Percentiles rank a stretch among this genome's conserved stretches.
These are phyloP conservation scores for Dione juno DNA, from an alignment of 2,888 invertebrate genomes.

Conservation along the genomic window DNA sequence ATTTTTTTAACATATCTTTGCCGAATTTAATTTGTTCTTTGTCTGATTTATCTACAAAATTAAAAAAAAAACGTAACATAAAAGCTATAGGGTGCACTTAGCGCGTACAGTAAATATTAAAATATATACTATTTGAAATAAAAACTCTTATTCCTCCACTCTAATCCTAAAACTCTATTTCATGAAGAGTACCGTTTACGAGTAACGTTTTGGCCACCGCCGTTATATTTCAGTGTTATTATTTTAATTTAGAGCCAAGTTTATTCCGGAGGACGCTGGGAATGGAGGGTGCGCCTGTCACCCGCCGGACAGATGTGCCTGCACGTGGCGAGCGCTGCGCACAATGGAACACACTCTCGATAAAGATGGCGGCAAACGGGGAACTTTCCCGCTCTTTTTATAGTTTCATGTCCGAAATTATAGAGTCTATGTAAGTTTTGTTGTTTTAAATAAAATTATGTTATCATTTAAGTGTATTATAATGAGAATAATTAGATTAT, in stretches of 20 bases:
- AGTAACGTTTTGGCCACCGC: slow-evolving; percentile 9
- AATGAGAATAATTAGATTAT: too few relatives aligned
- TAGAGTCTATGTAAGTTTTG: slow-evolving; percentile 28
- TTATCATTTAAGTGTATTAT: background rate
- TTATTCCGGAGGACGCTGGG: slow-evolving; percentile 46
- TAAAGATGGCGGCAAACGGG: slow-evolving; percentile 70
- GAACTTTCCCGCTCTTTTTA: slow-evolving; percentile 77
- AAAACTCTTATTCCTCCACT: background rate
- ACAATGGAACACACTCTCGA: slow-evolving; percentile 73
- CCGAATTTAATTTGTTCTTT: background rate
- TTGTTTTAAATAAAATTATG: background rate
- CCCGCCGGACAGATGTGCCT: slow-evolving; percentile 54
- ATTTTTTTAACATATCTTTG: background rate
- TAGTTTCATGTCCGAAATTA: slow-evolving; percentile 35
- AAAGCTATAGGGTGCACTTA: too few relatives aligned
- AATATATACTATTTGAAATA: background rate
- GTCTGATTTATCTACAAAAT: background rate
- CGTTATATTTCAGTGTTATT: slow-evolving; percentile 26
- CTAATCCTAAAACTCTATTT: background rate
- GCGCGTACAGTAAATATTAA: too few relatives aligned
- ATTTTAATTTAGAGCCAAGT: slow-evolving; percentile 27
- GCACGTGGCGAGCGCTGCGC: slow-evolving; percentile 62
- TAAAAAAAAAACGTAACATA: background rate
- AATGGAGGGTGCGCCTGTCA: slow-evolving; percentile 52
- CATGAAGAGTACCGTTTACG: slow-evolving; percentile 5